Percentiles rank a stretch among this genome's conserved stretches.
These are phyloP conservation scores for Microcebus murinus DNA, from an alignment of 2,113 vertebrate species.

Conservation along the genomic window DNA sequence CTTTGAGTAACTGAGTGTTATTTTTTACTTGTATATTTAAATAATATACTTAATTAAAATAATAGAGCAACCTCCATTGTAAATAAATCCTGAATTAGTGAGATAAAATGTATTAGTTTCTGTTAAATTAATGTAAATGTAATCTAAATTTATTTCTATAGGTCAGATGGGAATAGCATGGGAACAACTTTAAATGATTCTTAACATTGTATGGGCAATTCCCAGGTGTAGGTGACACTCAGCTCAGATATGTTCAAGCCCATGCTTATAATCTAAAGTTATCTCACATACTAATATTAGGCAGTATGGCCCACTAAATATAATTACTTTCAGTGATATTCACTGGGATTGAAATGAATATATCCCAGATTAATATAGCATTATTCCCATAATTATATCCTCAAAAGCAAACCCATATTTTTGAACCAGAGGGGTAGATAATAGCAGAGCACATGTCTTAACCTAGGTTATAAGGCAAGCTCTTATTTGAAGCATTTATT, in stretches of 20 bases:
- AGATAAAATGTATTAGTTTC: not conserved
- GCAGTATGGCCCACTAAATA: not conserved
- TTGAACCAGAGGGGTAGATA: not conserved
- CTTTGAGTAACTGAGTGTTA: not conserved
- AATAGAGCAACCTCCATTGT: not conserved
- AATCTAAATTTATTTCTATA: not conserved
- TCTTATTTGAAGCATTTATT: not conserved
- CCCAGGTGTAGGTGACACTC: not conserved
- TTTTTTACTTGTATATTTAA: constrained; percentile 12
- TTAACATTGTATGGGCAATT: not conserved
- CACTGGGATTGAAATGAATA: not conserved
- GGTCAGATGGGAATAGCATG: not conserved
- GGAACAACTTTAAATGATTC: not conserved
- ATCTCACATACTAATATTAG: not conserved
- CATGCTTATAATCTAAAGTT: not conserved
- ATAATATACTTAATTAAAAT: not conserved
- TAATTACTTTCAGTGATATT: not conserved
- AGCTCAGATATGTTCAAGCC: not conserved
- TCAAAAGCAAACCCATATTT: not conserved
- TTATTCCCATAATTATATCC: not conserved
- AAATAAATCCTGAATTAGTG: not conserved
- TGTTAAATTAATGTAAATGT: not conserved
- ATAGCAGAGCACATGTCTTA: not conserved
- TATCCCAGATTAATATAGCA: not conserved
- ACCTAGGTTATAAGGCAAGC: not conserved